Conservation (phyloP, 1,140 invertebrate genomes). For the Pseudomyrmex gracilis region DNA sequence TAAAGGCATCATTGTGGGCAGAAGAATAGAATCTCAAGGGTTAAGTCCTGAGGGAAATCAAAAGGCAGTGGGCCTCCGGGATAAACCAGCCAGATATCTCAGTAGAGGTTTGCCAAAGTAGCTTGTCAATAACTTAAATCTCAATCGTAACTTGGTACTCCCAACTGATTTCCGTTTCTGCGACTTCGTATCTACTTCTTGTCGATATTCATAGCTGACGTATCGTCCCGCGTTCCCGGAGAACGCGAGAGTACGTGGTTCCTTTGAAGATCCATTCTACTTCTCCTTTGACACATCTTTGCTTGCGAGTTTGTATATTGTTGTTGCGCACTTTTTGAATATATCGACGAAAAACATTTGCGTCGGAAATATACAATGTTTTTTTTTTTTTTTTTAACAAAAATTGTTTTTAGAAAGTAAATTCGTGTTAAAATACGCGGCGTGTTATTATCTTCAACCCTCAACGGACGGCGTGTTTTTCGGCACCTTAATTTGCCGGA, state of each 20-base stretch:
- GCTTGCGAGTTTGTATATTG: background rate
- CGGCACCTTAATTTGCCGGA: too few relatives aligned
- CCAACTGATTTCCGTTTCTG: constrained; percentile 83
- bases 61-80: constrained; percentile 81
- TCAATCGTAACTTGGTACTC: constrained; percentile 85
- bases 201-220: constrained; percentile 70
- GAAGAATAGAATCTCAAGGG: constrained; percentile 85
- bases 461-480: too few relatives aligned
- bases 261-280: constrained; percentile 29
- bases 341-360: too few relatives aligned
- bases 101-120: constrained; percentile 83
- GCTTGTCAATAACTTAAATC: constrained; percentile 86
- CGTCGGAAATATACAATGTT: too few relatives aligned
- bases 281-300: background rate
- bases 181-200: constrained; percentile 70
- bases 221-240: constrained; percentile 57
- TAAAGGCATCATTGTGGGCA: constrained; percentile 80
- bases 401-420: too few relatives aligned
- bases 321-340: background rate
- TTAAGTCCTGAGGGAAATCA: constrained; percentile 85
- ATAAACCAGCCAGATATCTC: constrained; percentile 82
- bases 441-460: too few relatives aligned
- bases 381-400: too few relatives aligned
- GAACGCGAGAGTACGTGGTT: constrained; percentile 15
- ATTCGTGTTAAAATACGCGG: too few relatives aligned